A percentile compares a stretch with the other conserved stretches of the same genome.
Conservation (phyloP, 2,797 vertebrate genomes). For the Gambelia wislizenii region DNA sequence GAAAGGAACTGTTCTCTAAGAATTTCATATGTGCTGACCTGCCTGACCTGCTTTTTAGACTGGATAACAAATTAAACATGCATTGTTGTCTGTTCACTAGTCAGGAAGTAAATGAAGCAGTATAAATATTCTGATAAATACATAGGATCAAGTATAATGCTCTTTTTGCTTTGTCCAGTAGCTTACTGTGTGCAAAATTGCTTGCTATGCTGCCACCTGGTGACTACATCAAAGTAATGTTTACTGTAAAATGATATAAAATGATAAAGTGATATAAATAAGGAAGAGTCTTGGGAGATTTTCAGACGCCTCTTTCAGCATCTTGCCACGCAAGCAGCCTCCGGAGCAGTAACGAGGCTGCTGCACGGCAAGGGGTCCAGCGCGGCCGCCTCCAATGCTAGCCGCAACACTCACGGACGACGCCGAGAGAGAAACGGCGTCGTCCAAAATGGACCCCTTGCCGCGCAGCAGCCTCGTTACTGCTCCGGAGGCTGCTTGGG, state of each 20-base stretch:
- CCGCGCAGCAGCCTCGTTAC: no score
- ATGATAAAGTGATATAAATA: fast-evolving
- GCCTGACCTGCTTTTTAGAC: not conserved
- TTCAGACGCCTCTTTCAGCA: fast-evolving
- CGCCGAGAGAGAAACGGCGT: no score
- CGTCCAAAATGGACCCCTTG: no score
- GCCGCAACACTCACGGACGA: no score
- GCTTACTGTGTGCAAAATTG: not conserved
- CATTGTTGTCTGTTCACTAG: not conserved
- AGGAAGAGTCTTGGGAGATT: no score
- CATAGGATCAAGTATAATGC: not conserved
- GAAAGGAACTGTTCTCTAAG: slow-evolving; percentile 4
- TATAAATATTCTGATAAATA: not conserved
- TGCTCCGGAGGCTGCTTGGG: no score
- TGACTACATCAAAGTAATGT: not conserved
- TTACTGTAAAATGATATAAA: fast-evolving
- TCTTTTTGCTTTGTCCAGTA: fast-evolving
- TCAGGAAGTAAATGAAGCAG: slow-evolving; percentile 3
- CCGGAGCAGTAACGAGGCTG: no score
- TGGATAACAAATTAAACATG: not conserved
- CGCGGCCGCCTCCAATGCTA: no score
- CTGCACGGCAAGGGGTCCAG: no score
- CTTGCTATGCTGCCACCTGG: slow-evolving; percentile 46
- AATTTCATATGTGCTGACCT: not conserved
- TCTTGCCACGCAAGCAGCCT: no score